phyloP scores from a whole-genome alignment of 2,888 invertebrate species.

The Spatulosminthurus flaviceps region DNA sequence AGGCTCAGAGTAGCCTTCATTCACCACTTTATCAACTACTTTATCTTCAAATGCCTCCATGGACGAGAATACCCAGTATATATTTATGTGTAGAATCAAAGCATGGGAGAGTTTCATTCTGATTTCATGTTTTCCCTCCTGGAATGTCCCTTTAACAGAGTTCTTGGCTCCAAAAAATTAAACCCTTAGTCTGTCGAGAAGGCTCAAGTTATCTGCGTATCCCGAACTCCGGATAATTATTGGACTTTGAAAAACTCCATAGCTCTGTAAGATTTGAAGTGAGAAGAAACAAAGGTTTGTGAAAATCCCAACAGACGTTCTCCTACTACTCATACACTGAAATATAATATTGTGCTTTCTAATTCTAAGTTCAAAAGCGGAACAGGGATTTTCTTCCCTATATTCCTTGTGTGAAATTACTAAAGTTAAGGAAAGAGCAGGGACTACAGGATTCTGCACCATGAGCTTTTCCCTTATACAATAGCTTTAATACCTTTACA shows the following conservation, averaged over 20 bases:
- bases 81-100: no score
- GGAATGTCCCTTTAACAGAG: neutral
- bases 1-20: constrained; percentile 20
- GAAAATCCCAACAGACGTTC: constrained; percentile 40
- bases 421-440: constrained; percentile 4
- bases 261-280: constrained; percentile 15
- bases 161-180: constrained; percentile 20
- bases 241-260: neutral
- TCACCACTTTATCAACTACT: neutral
- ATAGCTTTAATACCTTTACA: neutral
- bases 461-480: constrained; percentile 30
- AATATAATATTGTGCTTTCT: constrained; percentile 41
- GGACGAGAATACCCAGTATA: neutral
- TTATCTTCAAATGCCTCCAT: neutral
- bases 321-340: constrained; percentile 34
- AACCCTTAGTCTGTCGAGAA: constrained; percentile 5
- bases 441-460: constrained; percentile 22
- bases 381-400: constrained; percentile 6
- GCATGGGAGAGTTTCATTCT: neutral
- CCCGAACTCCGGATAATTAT: neutral
- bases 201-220: constrained; percentile 12
- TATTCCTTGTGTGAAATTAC: no score
- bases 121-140: neutral
- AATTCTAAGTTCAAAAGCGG: constrained; percentile 15
- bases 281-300: constrained; percentile 37